Evolutionary conservation across 2,888 invertebrate genomes (phyloP), one percentile per base, ranked within the genome.

Genomic region (Orthosia gothica): DNA sequence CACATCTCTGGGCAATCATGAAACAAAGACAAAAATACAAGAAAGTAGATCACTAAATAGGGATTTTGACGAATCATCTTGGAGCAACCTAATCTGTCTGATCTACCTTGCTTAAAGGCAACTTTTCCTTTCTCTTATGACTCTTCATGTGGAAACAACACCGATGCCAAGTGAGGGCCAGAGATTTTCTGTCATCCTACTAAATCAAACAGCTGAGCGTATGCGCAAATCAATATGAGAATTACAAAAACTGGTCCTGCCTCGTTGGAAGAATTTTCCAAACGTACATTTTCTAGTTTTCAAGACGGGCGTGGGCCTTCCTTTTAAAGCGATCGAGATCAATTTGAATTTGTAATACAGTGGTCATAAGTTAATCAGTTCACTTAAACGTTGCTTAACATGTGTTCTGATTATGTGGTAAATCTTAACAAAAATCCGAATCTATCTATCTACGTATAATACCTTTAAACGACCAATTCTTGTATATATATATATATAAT

Each of bases 341-440:
- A 32, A 87, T 87, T 86, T 82, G 71, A 86, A 84, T 87, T 84
- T 82, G 40, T 82, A 87, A 83, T 83, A 11, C 55, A 32, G 20
- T 61, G 40, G 52, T 66, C 74, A 54, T 79, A 78, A 64, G 72
- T 79, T 74, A 84, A 67, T 68, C 63, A 62, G 58, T 63, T 81
- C 49, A 76, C 62, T 75, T 73, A 70, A 64, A 69, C 54, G 47
- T 61, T 86, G 59, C 76, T 45, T 50, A 83, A 85, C 76, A 47
- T 64, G 32, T 66, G 84, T 70, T 62, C 63, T 32, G 40, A 75
- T 58, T 76, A 55, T 23, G 40, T 63, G 40, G 57, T 63, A 58
- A 52, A 61, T 45, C 45, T 45, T 11, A 12, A 45, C 45, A 50
- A 32, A 32, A 32, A 32, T 32, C 32, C 32, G n/a, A n/a, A n/a